These are phyloP conservation scores for Bedellia somnulentella DNA, from an alignment of 2,888 invertebrate genomes.

Conservation along the genomic window DNA sequence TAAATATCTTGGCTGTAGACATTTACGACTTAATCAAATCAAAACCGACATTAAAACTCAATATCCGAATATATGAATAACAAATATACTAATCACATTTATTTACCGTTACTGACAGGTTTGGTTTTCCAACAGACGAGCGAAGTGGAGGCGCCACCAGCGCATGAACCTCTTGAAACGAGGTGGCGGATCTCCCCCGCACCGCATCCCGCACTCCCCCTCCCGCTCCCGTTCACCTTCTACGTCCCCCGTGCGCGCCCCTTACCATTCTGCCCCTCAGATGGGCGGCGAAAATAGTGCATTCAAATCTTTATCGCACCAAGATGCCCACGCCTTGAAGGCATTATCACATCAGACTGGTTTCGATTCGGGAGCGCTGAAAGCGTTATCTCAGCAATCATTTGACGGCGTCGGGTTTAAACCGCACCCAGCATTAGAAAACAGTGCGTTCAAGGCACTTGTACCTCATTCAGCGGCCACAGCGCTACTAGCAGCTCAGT, in stretches of 20 bases:
- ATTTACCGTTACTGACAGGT: constrained; percentile 85
- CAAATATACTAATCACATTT: constrained; percentile 52
- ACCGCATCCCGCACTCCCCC: constrained; percentile 56
- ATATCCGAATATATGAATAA: constrained; percentile 42
- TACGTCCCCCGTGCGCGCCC: constrained; percentile 65
- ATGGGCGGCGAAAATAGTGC: constrained; percentile 93
- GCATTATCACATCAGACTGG: constrained; percentile 58
- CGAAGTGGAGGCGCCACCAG: constrained; percentile 96
- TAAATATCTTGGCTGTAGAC: constrained; percentile 12
- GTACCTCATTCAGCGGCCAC: constrained; percentile 68
- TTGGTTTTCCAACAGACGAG: constrained; percentile 99
- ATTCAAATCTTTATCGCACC: constrained; percentile 74
- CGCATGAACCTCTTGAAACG: constrained; percentile 91
- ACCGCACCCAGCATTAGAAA: constrained; percentile 66
- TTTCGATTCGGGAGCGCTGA: constrained; percentile 60
- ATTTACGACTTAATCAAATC: constrained; percentile 27
- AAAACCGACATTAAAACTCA: constrained; percentile 20
- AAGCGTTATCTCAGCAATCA: constrained; percentile 43
- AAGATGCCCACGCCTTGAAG: constrained; percentile 61
- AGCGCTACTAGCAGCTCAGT: constrained; percentile 55
- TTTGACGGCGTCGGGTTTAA: constrained; percentile 42
- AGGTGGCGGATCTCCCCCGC: constrained; percentile 74
- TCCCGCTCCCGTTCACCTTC: constrained; percentile 69
- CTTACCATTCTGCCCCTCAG: constrained; percentile 57
- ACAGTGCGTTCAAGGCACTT: constrained; percentile 83